These are phyloP conservation scores for Coelogynopora nodosa DNA, from an alignment of 2,888 invertebrate species.

Conservation along the genomic window DNA sequence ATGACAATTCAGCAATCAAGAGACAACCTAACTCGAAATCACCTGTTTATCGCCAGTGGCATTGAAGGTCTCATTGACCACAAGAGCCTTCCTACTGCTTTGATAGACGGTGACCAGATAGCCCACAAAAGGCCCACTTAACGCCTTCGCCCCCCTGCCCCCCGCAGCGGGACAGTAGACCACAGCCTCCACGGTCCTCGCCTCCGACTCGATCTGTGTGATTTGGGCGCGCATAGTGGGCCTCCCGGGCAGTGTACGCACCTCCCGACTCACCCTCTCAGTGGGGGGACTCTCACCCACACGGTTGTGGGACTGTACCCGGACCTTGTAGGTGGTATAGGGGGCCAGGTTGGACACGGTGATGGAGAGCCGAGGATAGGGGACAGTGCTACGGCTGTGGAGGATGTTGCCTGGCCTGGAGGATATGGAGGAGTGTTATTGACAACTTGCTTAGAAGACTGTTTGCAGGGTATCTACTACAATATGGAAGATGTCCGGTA, in stretches of 20 bases:
- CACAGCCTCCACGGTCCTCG: background rate
- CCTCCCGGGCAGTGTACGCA: background rate
- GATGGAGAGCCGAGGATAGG: background rate
- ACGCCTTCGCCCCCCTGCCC: background rate
- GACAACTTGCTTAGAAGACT: no score
- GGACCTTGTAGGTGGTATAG: background rate
- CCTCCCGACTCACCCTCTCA: background rate
- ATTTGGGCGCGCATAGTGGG: background rate
- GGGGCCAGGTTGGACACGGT: background rate
- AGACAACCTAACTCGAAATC: no score
- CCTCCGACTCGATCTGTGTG: background rate
- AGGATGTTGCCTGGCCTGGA: background rate
- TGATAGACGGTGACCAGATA: background rate
- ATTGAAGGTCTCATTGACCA: background rate
- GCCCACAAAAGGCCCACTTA: background rate
- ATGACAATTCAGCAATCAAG: no score
- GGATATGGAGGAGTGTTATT: background rate
- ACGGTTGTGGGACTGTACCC: background rate
- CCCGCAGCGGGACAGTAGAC: background rate
- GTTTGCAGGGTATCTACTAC: no score
- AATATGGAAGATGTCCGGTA: no score
- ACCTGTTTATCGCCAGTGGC: background rate
- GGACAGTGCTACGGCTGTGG: background rate
- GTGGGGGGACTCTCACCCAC: background rate
- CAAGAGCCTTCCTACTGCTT: background rate